These are phyloP conservation scores for Serilophus lunatus DNA, from an alignment of 2,113 vertebrate genomes.

Conservation along the genomic window DNA sequence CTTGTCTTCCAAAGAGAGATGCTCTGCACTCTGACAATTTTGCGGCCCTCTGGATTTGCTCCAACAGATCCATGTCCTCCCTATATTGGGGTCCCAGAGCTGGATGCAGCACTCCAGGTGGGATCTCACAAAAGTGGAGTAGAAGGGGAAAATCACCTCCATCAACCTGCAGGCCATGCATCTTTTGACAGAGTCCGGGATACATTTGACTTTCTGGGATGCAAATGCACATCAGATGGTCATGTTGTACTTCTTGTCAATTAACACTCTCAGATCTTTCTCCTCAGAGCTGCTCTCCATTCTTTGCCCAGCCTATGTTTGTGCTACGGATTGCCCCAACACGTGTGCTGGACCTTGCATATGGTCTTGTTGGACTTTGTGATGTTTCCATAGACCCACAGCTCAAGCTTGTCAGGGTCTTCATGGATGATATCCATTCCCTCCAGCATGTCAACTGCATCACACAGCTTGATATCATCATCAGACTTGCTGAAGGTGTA, in stretches of 20 bases:
- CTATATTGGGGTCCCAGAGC: not conserved
- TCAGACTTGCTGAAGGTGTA: not conserved
- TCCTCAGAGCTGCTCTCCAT: not conserved
- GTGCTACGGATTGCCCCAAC: not conserved
- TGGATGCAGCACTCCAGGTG: not conserved
- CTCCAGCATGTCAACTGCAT: fast-evolving
- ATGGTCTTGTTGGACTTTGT: not conserved
- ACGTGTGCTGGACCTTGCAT: fast-evolving
- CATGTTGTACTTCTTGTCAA: not conserved
- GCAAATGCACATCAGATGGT: not conserved
- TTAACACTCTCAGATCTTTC: not conserved
- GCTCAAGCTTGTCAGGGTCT: not conserved
- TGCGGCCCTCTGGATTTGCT: not conserved
- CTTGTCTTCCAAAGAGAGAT: not conserved
- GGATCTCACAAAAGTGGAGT: not conserved
- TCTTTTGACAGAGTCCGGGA: not conserved
- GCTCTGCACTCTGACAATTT: not conserved
- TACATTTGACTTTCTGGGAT: fast-evolving
- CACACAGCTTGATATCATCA: not conserved
- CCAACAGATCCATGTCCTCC: not conserved
- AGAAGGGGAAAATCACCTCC: not conserved
- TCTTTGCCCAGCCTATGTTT: not conserved
- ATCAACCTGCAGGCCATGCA: not conserved
- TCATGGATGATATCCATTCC: not conserved
- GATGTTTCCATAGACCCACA: not conserved